Evolutionary conservation across 2,888 invertebrate genomes (phyloP), one percentile per base, ranked within the genome.

Genomic region (Agrotis puta): DNA sequence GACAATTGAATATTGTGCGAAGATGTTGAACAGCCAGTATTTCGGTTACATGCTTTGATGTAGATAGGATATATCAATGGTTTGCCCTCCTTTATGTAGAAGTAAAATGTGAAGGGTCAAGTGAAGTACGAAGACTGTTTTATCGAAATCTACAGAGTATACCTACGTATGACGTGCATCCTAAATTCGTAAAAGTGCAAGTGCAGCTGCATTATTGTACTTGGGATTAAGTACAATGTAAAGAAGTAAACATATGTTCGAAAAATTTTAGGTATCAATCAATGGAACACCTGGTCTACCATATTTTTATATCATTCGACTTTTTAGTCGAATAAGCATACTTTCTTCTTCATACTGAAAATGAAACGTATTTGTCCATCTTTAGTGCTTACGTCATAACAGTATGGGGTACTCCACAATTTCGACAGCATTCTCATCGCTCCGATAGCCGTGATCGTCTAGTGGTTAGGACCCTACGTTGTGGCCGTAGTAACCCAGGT

Each of bases 401-500:
- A 13, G 13, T 64, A 56, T 22, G 13, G 20, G 22, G 0, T 0
- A 0, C 11, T 54, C 4, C 3, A 13, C 45, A 70, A 86, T 85
- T 86, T 86, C 77, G 6, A 0, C 3, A 0, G 0, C 0, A 0
- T 0, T 94, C 92, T 92, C 96, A 97, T 96, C 96, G 93, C 93
- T 93, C 92, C 93, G 90, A 85, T 88, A 96, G 97, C 97, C 97
- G 97, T 97, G 97, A 97, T 97, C 97, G 97, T 97, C 97, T 97
- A 97, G 97, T 97, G 97, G 97, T 97, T 97, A 97, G 97, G 97
- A 97, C 97, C 96, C 97, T 97, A 97, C 97, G 97, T 97, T 97
- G 97, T 97, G 97, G 97, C 97, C 97, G 97, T 97, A 97, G 97
- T 97, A 97, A 97, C 97, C 97, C 97, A 97, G 97, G 97, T 97